phyloP scores from a whole-genome alignment of 2,888 invertebrate species.

The Andricus quercusramuli region DNA sequence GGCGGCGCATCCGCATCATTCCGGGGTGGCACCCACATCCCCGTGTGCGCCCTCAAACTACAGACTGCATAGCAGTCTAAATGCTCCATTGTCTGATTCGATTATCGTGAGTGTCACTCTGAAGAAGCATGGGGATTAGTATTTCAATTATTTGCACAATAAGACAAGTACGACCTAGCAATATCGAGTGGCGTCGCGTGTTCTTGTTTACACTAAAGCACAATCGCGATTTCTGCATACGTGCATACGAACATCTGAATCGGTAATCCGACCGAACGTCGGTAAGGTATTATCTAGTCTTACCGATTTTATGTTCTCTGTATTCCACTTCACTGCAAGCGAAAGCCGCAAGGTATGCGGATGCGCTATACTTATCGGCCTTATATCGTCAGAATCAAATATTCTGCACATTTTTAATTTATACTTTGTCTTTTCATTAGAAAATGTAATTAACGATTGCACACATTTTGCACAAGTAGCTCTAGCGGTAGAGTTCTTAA shows the following conservation, averaged over 20 bases:
- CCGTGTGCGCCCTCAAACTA: slow-evolving; percentile 2
- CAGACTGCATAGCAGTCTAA: slow-evolving; percentile 32
- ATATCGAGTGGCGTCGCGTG: slow-evolving; percentile 76
- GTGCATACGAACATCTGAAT: slow-evolving; percentile 37
- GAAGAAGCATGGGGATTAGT: slow-evolving; percentile 69
- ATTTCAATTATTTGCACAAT: slow-evolving; percentile 78
- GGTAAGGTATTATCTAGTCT: slow-evolving; percentile 68
- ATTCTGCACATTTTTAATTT: no score
- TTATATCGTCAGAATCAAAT: not conserved
- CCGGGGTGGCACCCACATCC: slow-evolving; percentile 66
- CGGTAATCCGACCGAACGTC: slow-evolving; percentile 64
- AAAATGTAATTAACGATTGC: no score
- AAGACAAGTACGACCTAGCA: slow-evolving; percentile 60
- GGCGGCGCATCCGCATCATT: slow-evolving; percentile 59
- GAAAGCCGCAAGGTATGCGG: not conserved
- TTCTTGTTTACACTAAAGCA: slow-evolving; percentile 68
- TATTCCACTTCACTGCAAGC: slow-evolving; percentile 16
- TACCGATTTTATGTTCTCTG: slow-evolving; percentile 57
- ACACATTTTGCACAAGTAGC: no score
- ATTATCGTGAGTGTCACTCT: slow-evolving; percentile 69
- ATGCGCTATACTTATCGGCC: not conserved
- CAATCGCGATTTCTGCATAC: slow-evolving; percentile 40
- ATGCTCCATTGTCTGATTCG: slow-evolving; percentile 67
- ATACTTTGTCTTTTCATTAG: no score
- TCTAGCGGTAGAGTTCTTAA: no score